A percentile compares a stretch with the other conserved stretches of the same genome.
Evolutionary conservation across 2,797 vertebrate genomes (phyloP).

Genomic region (Sebastiscus tertius): DNA sequence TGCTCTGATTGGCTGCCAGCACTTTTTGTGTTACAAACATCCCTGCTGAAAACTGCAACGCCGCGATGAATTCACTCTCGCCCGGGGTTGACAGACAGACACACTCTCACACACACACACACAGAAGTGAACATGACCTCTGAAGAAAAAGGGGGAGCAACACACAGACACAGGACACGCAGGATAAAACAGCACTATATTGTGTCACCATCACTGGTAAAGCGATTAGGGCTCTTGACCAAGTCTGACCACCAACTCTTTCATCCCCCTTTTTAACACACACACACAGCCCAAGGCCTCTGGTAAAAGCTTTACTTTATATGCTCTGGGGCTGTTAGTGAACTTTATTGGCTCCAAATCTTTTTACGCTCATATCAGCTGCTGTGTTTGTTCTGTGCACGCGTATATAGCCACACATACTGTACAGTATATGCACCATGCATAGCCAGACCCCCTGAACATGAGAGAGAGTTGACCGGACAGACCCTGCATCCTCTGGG

Average conservation of each 20-base stretch:
- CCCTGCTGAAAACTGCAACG: conserved; percentile 17
- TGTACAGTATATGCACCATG: background rate
- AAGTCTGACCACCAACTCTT: conserved; percentile 47
- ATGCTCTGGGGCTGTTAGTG: conserved; percentile 45
- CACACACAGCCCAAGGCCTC: conserved; percentile 11
- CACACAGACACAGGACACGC: background rate
- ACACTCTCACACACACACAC: background rate
- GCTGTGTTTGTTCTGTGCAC: conserved; percentile 31
- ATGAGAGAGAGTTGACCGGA: conserved; percentile 43
- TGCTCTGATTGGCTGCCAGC: conserved; percentile 44
- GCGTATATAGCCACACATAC: background rate
- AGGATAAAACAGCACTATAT: conserved; percentile 4
- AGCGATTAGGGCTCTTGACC: conserved; percentile 39
- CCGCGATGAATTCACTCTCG: background rate
- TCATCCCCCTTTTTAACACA: conserved; percentile 45
- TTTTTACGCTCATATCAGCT: conserved; percentile 45
- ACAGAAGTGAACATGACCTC: conserved; percentile 10
- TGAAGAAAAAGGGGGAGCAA: background rate
- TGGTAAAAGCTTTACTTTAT: conserved; percentile 61
- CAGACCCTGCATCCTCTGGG: conserved; percentile 68
- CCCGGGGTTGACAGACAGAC: conserved; percentile 3
- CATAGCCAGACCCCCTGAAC: background rate
- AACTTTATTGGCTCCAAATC: conserved; percentile 53
- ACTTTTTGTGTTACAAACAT: conserved; percentile 48
- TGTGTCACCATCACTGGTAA: conserved; percentile 45